These are phyloP conservation scores for Paramormyrops hopkinsi DNA, from an alignment of 2,797 vertebrate genomes.

Conservation along the genomic window DNA sequence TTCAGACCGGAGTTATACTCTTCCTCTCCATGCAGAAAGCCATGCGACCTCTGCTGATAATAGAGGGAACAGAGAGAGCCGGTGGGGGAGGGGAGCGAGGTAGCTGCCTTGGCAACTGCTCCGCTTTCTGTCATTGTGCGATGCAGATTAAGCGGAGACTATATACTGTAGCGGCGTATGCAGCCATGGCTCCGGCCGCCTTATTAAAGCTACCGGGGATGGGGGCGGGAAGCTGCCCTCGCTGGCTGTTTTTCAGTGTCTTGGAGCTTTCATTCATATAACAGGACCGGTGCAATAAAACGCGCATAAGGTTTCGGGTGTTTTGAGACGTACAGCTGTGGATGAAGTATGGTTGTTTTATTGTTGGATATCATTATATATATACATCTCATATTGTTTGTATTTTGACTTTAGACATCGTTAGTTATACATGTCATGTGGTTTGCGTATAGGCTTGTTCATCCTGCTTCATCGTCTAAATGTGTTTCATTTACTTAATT, in stretches of 20 bases:
- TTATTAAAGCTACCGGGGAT: conserved; percentile 5
- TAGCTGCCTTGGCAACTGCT: conserved; percentile 22
- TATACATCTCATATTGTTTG: not conserved
- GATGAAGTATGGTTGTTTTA: not conserved
- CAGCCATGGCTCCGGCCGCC: not conserved
- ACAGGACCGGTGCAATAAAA: not conserved
- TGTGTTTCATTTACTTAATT: not conserved
- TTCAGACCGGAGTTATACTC: conserved; percentile 48
- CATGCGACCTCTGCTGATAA: conserved; percentile 66
- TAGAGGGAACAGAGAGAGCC: conserved; percentile 34
- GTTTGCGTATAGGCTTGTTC: not conserved
- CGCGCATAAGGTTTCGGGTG: not conserved
- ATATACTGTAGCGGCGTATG: conserved; percentile 10
- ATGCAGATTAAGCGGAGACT: conserved; percentile 17
- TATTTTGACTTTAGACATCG: not conserved
- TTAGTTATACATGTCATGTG: not conserved
- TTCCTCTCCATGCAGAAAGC: conserved; percentile 44
- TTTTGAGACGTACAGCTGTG: not conserved
- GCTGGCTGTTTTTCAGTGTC: not conserved
- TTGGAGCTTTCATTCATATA: not conserved
- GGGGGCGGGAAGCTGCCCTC: not conserved
- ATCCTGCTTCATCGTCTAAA: not conserved
- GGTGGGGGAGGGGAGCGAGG: conserved; percentile 2
- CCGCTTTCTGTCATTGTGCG: conserved; percentile 14
- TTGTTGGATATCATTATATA: not conserved